phyloP scores from a whole-genome alignment of 2,797 vertebrate genomes.

The Falco columbarius region DNA sequence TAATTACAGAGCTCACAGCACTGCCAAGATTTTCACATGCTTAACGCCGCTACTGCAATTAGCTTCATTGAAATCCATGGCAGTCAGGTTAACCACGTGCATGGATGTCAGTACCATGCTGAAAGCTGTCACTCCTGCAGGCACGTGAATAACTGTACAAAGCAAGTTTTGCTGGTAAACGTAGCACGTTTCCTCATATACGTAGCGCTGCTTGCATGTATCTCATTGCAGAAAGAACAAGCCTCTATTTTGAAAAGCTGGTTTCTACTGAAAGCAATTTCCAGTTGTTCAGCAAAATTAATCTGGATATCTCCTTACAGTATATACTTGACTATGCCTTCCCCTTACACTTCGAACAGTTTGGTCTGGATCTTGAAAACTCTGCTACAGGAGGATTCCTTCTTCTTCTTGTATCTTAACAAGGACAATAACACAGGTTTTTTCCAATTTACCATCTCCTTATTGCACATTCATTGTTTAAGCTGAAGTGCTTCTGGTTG shows the following conservation, averaged over 20 bases:
- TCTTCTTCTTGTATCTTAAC: not conserved
- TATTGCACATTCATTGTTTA: not conserved
- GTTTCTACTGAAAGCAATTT: not conserved
- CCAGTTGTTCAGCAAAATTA: not conserved
- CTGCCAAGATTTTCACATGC: not conserved
- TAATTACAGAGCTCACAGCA: not conserved
- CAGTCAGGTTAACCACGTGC: not conserved
- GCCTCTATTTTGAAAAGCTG: not conserved
- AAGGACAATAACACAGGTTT: not conserved
- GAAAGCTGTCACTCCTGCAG: not conserved
- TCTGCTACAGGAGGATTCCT: not conserved
- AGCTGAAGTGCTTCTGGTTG: not conserved
- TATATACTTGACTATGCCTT: not conserved
- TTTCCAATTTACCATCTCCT: not conserved
- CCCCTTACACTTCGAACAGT: not conserved
- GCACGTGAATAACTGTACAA: not conserved
- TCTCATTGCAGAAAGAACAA: not conserved
- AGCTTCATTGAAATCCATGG: not conserved
- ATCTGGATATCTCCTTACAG: not conserved
- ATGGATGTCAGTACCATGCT: not conserved
- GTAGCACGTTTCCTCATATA: not conserved
- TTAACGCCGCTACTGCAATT: not conserved
- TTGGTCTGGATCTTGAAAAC: not conserved
- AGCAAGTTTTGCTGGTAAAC: not conserved
- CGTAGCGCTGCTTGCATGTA: rapidly evolving